phyloP scores from a whole-genome alignment of 2,888 invertebrate genomes.

The Brassicogethes aeneus region DNA sequence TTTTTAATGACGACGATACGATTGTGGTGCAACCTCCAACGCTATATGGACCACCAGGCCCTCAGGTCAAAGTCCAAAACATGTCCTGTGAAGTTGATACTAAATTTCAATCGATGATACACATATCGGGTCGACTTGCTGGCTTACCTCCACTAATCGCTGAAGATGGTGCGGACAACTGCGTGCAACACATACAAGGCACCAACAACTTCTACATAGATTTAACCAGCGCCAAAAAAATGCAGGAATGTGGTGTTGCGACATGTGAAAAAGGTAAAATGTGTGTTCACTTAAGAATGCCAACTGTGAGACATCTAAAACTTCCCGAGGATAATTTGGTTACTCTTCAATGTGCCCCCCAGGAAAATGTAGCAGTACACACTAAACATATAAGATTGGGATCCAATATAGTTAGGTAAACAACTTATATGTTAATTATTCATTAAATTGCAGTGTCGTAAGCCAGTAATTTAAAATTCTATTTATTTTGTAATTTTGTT shows the following conservation, averaged over 20 bases:
- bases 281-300: slow-evolving; percentile 48
- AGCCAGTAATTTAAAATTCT: background rate
- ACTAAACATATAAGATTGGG: slow-evolving; percentile 37
- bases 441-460: background rate
- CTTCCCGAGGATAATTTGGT: slow-evolving; percentile 45
- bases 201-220: slow-evolving; percentile 37
- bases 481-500: background rate
- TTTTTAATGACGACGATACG: slow-evolving; percentile 20
- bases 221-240: slow-evolving; percentile 39
- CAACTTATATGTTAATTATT: background rate
- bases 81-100: slow-evolving; percentile 35
- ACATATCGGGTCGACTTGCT: slow-evolving; percentile 6
- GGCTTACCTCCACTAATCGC: slow-evolving; percentile 25
- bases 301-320: slow-evolving; percentile 45
- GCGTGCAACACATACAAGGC: slow-evolving; percentile 15
- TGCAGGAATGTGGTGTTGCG: slow-evolving; percentile 45
- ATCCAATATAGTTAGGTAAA: slow-evolving; percentile 18
- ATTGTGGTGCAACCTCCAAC: slow-evolving; percentile 21
- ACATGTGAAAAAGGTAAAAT: slow-evolving; percentile 41
- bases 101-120: slow-evolving; percentile 33
- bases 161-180: slow-evolving; percentile 32
- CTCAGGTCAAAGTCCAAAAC: slow-evolving; percentile 28
- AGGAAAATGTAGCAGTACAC: slow-evolving; percentile 45
- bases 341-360: slow-evolving; percentile 47
- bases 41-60: slow-evolving; percentile 16